Conservation (phyloP, 1,140 invertebrate species). For the Mya arenaria region DNA sequence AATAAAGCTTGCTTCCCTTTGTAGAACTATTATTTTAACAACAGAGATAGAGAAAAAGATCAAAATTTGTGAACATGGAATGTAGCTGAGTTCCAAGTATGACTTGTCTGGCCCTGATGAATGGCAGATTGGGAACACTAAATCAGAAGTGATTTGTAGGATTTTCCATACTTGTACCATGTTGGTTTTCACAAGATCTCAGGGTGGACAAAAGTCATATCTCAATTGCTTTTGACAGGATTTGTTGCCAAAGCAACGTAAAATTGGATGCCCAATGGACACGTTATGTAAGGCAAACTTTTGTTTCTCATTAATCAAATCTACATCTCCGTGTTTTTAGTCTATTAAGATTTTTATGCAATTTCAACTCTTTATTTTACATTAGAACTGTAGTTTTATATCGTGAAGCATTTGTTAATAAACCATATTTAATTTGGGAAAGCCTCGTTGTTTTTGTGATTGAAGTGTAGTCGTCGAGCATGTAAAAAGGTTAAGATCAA, state of each 20-base stretch:
- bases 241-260: background rate
- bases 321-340: conserved; percentile 43
- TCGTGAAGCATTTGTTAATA: conserved; percentile 52
- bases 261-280: background rate
- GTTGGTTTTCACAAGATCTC: background rate
- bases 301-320: conserved; percentile 16
- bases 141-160: background rate
- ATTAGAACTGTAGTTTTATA: conserved; percentile 47
- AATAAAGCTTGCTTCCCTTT: too few species aligned
- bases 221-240: background rate
- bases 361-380: conserved; percentile 21
- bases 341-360: conserved; percentile 46
- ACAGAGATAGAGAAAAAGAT: too few species aligned
- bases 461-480: too few species aligned
- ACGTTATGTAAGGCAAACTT: background rate
- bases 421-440: conserved; percentile 37
- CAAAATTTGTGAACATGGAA: too few species aligned
- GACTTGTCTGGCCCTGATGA: too few species aligned
- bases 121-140: too few species aligned
- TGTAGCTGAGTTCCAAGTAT: too few species aligned
- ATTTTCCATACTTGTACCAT: background rate
- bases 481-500: too few species aligned
- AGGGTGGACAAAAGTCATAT: background rate
- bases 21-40: too few species aligned
- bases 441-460: too few species aligned